phyloP scores from a whole-genome alignment of 2,797 vertebrate species.

The Malurus leucopterus region DNA sequence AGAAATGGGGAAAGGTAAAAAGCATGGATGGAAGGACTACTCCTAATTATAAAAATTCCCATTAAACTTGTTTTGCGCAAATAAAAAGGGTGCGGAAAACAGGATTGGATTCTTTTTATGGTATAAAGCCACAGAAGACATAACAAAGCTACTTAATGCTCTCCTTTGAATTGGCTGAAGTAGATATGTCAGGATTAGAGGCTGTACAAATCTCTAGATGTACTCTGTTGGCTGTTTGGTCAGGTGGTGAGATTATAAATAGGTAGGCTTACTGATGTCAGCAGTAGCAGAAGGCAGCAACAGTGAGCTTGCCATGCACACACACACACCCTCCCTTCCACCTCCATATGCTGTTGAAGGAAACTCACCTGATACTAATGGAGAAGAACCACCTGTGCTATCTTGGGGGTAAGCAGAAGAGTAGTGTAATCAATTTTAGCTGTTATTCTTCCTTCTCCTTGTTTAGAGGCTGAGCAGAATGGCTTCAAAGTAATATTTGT shows the following conservation, averaged over 20 bases:
- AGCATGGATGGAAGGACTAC: neutral
- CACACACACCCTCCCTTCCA: neutral
- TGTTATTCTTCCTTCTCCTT: neutral
- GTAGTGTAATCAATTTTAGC: neutral
- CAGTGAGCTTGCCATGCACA: neutral
- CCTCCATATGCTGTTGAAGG: conserved; percentile 3
- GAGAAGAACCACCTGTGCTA: neutral
- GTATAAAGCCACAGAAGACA: conserved; percentile 38
- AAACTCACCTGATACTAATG: conserved; percentile 16
- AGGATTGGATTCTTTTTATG: neutral
- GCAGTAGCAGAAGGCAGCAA: neutral
- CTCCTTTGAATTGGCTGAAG: conserved; percentile 67
- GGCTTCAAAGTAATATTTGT: neutral
- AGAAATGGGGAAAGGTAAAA: neutral
- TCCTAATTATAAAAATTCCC: neutral
- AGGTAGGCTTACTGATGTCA: conserved; percentile 67
- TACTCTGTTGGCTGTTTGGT: conserved; percentile 40
- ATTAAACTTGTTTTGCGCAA: neutral
- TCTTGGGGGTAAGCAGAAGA: conserved; percentile 25
- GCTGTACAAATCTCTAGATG: conserved; percentile 54
- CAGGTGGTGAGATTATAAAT: conserved; percentile 64
- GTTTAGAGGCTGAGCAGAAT: neutral
- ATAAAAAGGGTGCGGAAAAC: neutral
- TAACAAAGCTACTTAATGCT: conserved; percentile 76
- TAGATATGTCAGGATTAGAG: conserved; percentile 62